Evolutionary conservation across 2,888 invertebrate species (phyloP).

Genomic region (Galeruca laticollis): DNA sequence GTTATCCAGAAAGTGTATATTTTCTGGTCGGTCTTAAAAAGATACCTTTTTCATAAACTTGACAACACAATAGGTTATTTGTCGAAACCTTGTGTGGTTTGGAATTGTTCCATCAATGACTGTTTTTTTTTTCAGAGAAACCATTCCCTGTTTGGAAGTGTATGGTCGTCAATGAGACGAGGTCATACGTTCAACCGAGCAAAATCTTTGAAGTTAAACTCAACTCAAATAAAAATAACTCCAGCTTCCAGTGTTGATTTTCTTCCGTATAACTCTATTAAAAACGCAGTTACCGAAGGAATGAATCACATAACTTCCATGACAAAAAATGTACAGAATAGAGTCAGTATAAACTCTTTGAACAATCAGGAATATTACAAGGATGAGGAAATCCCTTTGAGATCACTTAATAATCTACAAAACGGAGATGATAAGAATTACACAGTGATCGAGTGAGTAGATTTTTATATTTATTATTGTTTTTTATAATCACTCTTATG

Average conservation of each 20-base stretch:
- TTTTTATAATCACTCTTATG: slow-evolving; percentile 6
- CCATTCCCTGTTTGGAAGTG: slow-evolving; percentile 95
- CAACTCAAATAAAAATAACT: slow-evolving; percentile 68
- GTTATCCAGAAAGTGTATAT: too few relatives aligned
- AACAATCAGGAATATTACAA: slow-evolving; percentile 62
- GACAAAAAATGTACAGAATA: slow-evolving; percentile 65
- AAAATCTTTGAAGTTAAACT: slow-evolving; percentile 72
- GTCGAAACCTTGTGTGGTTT: too few relatives aligned
- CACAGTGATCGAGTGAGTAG: slow-evolving; percentile 79
- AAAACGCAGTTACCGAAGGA: slow-evolving; percentile 69
- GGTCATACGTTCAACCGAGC: slow-evolving; percentile 74
- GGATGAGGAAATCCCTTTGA: slow-evolving; percentile 82
- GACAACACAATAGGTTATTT: too few relatives aligned
- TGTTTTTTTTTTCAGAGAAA: slow-evolving; percentile 79
- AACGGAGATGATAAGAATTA: slow-evolving; percentile 77
- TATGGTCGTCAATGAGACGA: slow-evolving; percentile 93
- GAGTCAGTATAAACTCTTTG: slow-evolving; percentile 60
- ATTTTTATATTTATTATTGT: slow-evolving; percentile 19
- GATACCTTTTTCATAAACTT: too few relatives aligned
- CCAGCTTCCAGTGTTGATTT: slow-evolving; percentile 68
- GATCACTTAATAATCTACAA: slow-evolving; percentile 76
- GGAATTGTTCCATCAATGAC: not conserved
- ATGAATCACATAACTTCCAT: slow-evolving; percentile 72
- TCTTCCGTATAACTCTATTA: slow-evolving; percentile 72
- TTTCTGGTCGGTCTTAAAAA: too few relatives aligned